Evolutionary conservation across 2,113 vertebrate genomes (phyloP).

Genomic region (Ondatra zibethicus): DNA sequence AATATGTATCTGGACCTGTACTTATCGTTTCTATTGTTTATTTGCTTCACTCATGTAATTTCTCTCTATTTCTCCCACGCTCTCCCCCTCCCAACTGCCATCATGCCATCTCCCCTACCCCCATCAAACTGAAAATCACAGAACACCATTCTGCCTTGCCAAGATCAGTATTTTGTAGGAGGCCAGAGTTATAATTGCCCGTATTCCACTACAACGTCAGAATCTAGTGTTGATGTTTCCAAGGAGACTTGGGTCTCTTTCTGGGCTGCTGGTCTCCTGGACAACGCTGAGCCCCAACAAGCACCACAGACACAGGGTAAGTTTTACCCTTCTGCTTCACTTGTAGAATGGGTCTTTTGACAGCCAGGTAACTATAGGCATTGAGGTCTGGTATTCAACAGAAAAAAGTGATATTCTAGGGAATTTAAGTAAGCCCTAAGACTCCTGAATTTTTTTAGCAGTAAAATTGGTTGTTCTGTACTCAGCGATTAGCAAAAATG

Average conservation of each 20-base stretch:
- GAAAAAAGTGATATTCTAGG: background rate
- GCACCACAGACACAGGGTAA: constrained; percentile 84
- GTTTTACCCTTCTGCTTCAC: constrained; percentile 70
- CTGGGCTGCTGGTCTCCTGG: constrained; percentile 89
- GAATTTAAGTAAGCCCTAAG: background rate
- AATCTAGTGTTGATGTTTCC: constrained; percentile 91
- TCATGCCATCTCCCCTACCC: background rate
- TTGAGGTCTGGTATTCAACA: background rate
- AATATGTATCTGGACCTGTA: background rate
- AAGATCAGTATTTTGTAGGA: constrained; percentile 88
- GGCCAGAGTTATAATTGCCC: constrained; percentile 83
- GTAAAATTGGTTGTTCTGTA: background rate
- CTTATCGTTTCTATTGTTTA: background rate
- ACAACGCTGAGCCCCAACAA: constrained; percentile 83
- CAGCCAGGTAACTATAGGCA: constrained; percentile 26
- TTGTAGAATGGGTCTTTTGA: constrained; percentile 35
- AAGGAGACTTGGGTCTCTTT: constrained; percentile 92
- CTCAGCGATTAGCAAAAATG: background rate
- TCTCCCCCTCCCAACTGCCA: background rate
- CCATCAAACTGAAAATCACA: constrained; percentile 79
- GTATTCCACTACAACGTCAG: constrained; percentile 85
- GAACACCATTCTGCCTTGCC: constrained; percentile 89
- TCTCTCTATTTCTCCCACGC: constrained; percentile 46
- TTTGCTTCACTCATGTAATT: constrained; percentile 59
- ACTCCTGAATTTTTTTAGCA: background rate